Base-by-base conservation (phyloP, 1,140 invertebrate species). In the Cylas formicarius region DNA sequence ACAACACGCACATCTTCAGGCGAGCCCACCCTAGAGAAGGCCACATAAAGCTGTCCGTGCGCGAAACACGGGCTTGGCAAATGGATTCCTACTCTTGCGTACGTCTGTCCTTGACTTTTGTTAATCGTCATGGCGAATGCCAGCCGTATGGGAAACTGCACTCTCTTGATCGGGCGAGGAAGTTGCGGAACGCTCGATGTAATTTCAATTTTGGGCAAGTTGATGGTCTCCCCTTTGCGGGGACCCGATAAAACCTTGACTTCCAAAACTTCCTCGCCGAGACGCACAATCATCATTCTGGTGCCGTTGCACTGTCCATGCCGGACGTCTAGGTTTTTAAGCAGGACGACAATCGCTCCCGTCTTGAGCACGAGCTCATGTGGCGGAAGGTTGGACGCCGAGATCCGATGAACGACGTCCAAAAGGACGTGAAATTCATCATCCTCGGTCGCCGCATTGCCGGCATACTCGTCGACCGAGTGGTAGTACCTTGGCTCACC, bases 61-160 rank as follows among this genome's bases (percentile, higher is more conserved):
- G 54, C 42, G 39, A 70, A 70, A 34, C 50, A 52, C 21, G 54
- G 37, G 28, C 44, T 27, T 34, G 37, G 14, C 11, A 71, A 58
- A 41, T 56, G 33, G n/a, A 69, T 7, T 14, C 63, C 60, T 24
- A 39, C 50, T 27, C 35, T 50, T 44, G 53, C 19, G 44, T 56
- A 51, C 10, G 43, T 56, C 52, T 73, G 69, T 11, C 73, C 72
- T 54, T 75, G 71, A 20, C 41, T 8, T 47, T 52, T 54, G 34
- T 58, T 49, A 1, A 58, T 52, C 2, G 49, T 55, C 21, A 58
- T 42, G 10, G 54, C 45, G 31, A 55, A 58, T 13, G 48, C 22
- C 4, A 50, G 23, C 23, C 35, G 13, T 18, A 53, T 39, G 7
- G 58, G 49, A 46, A 57, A 57, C 40, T 59, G 52, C 10, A n/a